These are phyloP conservation scores for Drosophila setosimentum DNA, from an alignment of 2,888 invertebrate genomes.

Conservation along the genomic window DNA sequence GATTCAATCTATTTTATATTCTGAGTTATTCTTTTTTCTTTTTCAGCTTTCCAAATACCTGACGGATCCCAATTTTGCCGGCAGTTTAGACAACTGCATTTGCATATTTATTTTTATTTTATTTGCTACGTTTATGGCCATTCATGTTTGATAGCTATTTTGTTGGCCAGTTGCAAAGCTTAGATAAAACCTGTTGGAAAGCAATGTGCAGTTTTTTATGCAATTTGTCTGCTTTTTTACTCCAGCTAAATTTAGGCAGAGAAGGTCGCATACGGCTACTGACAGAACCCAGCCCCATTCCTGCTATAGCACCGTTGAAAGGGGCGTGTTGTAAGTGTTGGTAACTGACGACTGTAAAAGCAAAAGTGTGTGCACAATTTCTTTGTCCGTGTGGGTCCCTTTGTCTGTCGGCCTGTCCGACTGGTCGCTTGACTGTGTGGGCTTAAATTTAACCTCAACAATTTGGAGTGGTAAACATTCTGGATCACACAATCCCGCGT, in stretches of 20 bases:
- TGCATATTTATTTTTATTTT: slow-evolving; percentile 50
- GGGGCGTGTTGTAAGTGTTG: slow-evolving; percentile 13
- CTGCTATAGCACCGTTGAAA: background rate
- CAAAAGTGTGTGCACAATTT: slow-evolving; percentile 46
- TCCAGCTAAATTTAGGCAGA: slow-evolving; percentile 33
- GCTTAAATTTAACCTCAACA: slow-evolving; percentile 65
- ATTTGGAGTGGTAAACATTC: slow-evolving; percentile 54
- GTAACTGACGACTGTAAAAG: background rate
- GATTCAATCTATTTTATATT: background rate
- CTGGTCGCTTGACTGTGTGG: slow-evolving; percentile 14
- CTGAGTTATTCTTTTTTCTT: slow-evolving; percentile 24
- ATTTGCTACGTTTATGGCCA: slow-evolving; percentile 11
- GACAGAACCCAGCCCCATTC: slow-evolving; percentile 17
- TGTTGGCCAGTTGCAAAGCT: slow-evolving; percentile 53
- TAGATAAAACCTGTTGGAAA: slow-evolving; percentile 57
- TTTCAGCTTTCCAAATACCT: slow-evolving; percentile 35
- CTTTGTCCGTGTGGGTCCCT: slow-evolving; percentile 29
- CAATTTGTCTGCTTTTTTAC: slow-evolving; percentile 3
- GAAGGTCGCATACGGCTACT: slow-evolving; percentile 28
- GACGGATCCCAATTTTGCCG: slow-evolving; percentile 36
- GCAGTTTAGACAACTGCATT: slow-evolving; percentile 49
- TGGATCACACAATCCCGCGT: slow-evolving; percentile 22
- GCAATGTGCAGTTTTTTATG: slow-evolving; percentile 33
- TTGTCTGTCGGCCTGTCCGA: slow-evolving; percentile 4
- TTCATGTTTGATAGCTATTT: slow-evolving; percentile 31